Evolutionary conservation across 2,113 vertebrate genomes (phyloP).

Genomic region (Pholis gunnellus): DNA sequence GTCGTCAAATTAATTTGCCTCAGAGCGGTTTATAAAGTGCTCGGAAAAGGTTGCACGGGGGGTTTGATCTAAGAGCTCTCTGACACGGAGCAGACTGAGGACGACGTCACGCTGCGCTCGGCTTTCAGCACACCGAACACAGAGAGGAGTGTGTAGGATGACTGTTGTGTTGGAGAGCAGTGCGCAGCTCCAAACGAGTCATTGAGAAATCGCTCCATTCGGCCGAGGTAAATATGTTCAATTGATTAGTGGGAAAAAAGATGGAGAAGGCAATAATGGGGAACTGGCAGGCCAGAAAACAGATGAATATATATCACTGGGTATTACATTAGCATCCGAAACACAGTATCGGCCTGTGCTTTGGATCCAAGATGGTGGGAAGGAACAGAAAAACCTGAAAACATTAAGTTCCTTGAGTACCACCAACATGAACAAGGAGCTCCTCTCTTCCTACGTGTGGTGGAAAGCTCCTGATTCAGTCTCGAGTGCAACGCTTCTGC

Average conservation of each 20-base stretch:
- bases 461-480: no score
- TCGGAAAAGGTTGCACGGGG: conserved; percentile 37
- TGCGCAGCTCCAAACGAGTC: conserved; percentile 19
- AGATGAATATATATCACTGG: not conserved
- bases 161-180: not conserved
- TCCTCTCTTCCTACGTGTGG: no score
- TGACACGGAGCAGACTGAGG: conserved; percentile 54
- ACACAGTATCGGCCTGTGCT: no score
- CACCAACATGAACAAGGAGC: no score
- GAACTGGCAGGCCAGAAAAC: not conserved
- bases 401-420: no score
- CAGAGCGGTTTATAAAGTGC: conserved; percentile 14
- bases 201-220: not conserved
- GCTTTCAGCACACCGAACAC: conserved; percentile 40
- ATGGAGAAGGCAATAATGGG: not conserved
- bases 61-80: conserved; percentile 52
- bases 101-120: conserved; percentile 39
- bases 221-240: not conserved
- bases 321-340: not conserved
- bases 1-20: conserved; percentile 59
- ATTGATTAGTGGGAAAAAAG: not conserved
- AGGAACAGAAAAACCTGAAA: not conserved
- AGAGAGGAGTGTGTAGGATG: conserved; percentile 2
- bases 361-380: not conserved
- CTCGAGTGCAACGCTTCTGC: no score